Percentiles rank a stretch among this genome's conserved stretches.
Conservation (phyloP, 2,113 vertebrate species). For the Malurus melanocephalus region DNA sequence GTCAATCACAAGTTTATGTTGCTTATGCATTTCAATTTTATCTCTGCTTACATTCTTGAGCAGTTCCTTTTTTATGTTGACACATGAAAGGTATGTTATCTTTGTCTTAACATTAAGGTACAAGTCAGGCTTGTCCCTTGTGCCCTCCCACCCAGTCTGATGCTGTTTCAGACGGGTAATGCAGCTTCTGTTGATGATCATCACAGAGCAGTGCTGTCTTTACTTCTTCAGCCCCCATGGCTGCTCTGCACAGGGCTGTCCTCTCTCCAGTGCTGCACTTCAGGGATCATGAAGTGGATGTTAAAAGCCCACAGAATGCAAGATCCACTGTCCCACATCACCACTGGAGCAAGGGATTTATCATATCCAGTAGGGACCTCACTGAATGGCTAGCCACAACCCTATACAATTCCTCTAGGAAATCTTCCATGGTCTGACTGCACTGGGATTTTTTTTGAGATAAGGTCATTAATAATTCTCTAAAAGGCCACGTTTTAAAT, state of each 20-base stretch:
- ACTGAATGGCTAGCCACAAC: neutral
- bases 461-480: neutral
- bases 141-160: neutral
- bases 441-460: neutral
- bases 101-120: neutral
- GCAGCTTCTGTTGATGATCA: neutral
- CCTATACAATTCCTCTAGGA: neutral
- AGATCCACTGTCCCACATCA: neutral
- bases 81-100: neutral
- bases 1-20: neutral
- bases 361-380: neutral
- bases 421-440: neutral
- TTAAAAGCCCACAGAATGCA: neutral
- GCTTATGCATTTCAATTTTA: neutral
- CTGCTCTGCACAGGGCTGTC: neutral
- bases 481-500: neutral
- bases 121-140: neutral
- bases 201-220: neutral
- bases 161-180: neutral
- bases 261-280: neutral
- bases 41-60: neutral
- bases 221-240: neutral
- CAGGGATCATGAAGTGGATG: neutral
- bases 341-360: neutral
- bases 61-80: neutral